Evolutionary conservation across 2,888 invertebrate genomes (phyloP).

Genomic region (Microctonus brassicae): DNA sequence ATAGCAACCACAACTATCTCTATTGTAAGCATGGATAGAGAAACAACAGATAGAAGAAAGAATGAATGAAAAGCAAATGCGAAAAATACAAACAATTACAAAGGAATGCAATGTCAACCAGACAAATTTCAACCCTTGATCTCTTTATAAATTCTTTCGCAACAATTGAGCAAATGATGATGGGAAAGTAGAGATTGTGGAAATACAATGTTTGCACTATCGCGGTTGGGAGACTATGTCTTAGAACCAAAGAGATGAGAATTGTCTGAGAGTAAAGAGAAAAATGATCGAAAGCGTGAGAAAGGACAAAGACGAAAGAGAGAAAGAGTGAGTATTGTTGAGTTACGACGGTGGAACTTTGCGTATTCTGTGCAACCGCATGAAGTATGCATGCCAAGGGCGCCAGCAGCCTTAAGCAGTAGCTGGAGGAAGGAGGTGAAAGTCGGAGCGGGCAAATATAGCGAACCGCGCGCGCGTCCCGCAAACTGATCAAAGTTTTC

Average conservation of each 20-base stretch:
- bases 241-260: conserved; percentile 19
- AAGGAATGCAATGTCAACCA: background rate
- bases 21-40: background rate
- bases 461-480: conserved; percentile 23
- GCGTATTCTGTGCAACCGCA: conserved; percentile 46
- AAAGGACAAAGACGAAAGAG: conserved; percentile 19
- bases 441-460: conserved; percentile 1
- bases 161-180: conserved; percentile 8
- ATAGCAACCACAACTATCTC: no score
- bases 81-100: background rate
- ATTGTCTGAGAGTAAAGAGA: background rate
- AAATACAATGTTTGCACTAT: conserved; percentile 32
- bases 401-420: conserved; percentile 14
- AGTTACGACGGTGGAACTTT: conserved; percentile 47
- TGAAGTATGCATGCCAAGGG: conserved; percentile 48
- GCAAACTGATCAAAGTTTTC: conserved; percentile 63
- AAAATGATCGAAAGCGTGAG: conserved; percentile 8
- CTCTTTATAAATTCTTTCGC: background rate
- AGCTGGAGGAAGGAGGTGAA: background rate
- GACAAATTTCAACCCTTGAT: background rate
- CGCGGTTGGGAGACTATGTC: no score
- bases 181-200: conserved; percentile 19
- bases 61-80: background rate
- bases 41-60: background rate
- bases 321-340: conserved; percentile 3